Conservation (phyloP, 2,113 vertebrate species). For the Semicossyphus pulcher region DNA sequence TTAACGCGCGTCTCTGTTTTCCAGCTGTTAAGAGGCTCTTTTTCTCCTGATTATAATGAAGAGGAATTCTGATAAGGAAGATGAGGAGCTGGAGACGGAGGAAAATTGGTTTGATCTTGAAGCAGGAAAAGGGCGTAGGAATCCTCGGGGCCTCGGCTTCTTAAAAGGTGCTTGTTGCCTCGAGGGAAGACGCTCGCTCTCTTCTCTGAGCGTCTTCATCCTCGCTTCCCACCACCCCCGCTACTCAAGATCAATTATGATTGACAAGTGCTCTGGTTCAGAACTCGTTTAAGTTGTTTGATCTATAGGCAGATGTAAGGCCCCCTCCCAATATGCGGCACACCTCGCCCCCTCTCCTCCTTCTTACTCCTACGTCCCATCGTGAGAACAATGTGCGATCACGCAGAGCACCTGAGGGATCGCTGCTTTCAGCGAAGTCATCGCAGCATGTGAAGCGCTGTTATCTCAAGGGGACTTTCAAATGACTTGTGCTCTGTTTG, state of each 20-base stretch:
- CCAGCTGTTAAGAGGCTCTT: constrained; percentile 49
- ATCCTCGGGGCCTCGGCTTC: constrained; percentile 53
- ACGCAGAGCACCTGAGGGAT: constrained; percentile 31
- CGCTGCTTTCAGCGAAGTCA: constrained; percentile 10
- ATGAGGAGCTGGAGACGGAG: constrained; percentile 32
- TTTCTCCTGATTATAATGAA: constrained; percentile 49
- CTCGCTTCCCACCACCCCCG: constrained; percentile 25
- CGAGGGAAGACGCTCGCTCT: constrained; percentile 43
- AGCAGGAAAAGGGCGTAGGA: constrained; percentile 46
- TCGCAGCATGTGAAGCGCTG: constrained; percentile 6
- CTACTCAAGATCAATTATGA: constrained; percentile 74
- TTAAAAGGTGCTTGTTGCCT: constrained; percentile 70
- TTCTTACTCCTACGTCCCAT: constrained; percentile 34
- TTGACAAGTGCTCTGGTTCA: constrained; percentile 60
- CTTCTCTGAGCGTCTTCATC: constrained; percentile 48
- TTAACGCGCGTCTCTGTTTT: constrained; percentile 24
- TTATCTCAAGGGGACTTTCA: constrained; percentile 43
- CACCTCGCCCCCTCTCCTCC: not conserved
- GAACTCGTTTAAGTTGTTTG: constrained; percentile 59
- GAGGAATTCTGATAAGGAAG: constrained; percentile 45
- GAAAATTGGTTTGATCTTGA: constrained; percentile 73
- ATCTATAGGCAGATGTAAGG: constrained; percentile 55
- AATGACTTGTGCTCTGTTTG: constrained; percentile 31
- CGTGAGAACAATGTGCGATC: constrained; percentile 27
- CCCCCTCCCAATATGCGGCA: not conserved